A percentile compares a stretch with the other conserved stretches of the same genome.
Conservation (phyloP, 2,888 invertebrate genomes). For the Hipparchia sbordonii region DNA sequence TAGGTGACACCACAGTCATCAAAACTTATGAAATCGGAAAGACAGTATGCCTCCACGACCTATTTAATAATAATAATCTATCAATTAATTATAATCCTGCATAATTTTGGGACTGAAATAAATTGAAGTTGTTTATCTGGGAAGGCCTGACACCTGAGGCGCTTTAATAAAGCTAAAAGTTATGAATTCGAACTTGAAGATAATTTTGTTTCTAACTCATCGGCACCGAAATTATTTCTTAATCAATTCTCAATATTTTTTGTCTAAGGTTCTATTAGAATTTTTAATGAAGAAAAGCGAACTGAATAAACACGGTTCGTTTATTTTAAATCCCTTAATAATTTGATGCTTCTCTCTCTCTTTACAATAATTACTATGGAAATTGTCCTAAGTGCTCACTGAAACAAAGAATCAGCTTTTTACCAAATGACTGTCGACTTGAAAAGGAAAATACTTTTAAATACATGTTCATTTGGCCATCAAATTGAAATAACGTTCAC, state of each 20-base stretch:
- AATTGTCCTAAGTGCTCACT: slow-evolving; percentile 22
- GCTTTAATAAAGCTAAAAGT: slow-evolving; percentile 2
- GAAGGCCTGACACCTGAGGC: slow-evolving; percentile 8
- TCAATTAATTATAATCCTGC: not conserved
- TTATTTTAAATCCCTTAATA: slow-evolving; percentile 35
- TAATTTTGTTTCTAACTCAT: too few species aligned
- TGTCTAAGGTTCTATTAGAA: slow-evolving; percentile 28
- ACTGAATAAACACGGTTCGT: slow-evolving; percentile 32
- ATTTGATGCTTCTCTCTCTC: slow-evolving; percentile 35
- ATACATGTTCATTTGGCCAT: not conserved
- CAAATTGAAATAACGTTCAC: not conserved
- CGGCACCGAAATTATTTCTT: slow-evolving; percentile 17
- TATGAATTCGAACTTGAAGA: not conserved
- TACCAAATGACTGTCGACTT: slow-evolving; percentile 1
- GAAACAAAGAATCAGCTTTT: slow-evolving; percentile 17
- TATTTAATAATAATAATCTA: too few species aligned
- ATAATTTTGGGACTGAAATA: not conserved
- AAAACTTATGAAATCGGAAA: too few species aligned
- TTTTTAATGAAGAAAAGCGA: slow-evolving; percentile 28
- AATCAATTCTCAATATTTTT: slow-evolving; percentile 29
- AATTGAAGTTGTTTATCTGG: slow-evolving; percentile 1
- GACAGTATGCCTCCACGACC: too few species aligned
- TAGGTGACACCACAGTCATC: too few species aligned
- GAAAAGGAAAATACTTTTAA: slow-evolving; percentile 10
- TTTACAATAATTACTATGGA: slow-evolving; percentile 24